phyloP scores from a whole-genome alignment of 2,888 invertebrate species.

The Agrotis ipsilon region DNA sequence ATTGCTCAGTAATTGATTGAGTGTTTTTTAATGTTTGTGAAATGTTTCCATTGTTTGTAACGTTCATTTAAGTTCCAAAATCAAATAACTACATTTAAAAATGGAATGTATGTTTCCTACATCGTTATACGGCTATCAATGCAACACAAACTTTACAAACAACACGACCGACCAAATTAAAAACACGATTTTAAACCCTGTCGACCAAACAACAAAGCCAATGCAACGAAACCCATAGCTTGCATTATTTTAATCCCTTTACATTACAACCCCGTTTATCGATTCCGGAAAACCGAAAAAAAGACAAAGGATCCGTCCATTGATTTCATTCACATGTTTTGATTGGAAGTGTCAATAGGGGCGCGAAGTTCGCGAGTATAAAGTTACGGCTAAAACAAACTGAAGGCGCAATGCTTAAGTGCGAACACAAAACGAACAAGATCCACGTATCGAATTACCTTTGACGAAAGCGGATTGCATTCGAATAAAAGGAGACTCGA shows the following conservation, averaged over 20 bases:
- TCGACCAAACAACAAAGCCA: not conserved
- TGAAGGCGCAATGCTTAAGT: constrained; percentile 88
- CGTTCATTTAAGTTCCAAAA: too few relatives aligned
- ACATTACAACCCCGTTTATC: constrained; percentile 40
- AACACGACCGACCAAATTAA: not conserved
- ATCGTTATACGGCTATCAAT: too few relatives aligned
- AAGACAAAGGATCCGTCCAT: constrained; percentile 49
- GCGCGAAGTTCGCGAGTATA: constrained; percentile 84
- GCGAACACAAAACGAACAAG: constrained; percentile 89
- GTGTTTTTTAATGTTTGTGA: constrained; percentile 2
- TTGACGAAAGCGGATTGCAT: constrained; percentile 86
- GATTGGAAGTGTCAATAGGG: constrained; percentile 90
- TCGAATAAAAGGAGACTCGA: constrained; percentile 81
- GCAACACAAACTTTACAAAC: not conserved
- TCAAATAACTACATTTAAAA: too few relatives aligned
- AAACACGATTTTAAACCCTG: not conserved
- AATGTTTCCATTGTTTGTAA: not conserved
- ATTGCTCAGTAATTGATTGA: constrained; percentile 10
- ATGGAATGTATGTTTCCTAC: too few relatives aligned
- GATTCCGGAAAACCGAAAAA: constrained; percentile 42
- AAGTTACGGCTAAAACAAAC: constrained; percentile 87
- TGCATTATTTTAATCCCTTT: constrained; percentile 27
- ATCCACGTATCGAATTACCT: constrained; percentile 87
- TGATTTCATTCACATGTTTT: constrained; percentile 81
- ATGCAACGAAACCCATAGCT: constrained; percentile 3